Base-by-base conservation (phyloP, 2,797 vertebrate genomes). In the Limnodromus scolopaceus region DNA sequence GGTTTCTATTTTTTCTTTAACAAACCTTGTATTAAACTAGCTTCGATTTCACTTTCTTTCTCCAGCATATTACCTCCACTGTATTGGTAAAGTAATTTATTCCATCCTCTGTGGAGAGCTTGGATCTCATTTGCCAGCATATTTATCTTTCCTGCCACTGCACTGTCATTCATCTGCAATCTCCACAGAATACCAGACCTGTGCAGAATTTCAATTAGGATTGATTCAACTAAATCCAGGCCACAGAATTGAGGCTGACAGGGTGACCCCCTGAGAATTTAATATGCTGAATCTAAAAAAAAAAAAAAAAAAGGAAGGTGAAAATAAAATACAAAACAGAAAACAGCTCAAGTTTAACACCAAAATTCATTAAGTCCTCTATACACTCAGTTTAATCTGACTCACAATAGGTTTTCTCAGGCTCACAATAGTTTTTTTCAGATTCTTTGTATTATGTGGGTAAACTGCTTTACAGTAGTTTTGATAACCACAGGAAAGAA, bases 171-270 rank as follows among this genome's bases (percentile, higher is more conserved):
- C 98, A 98, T 98, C 98, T 98, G 93, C 97, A 97, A 76, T 98
- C 98, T 98, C 98, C 96, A 98, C 97, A 97, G 98, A 98, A 97
- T 94, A 97, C 97, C 84, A 97, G 96, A 98, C 97, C 96, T 98
- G 98, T 95, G 97, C 97, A 97, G 98, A 98, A 98, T 98, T 98
- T 98, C 98, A 98, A 98, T 98, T 98, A 98, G 98, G 97, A 98
- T 98, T 98, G 98, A 98, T 98, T 98, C 98, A 98, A 97, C 98
- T 98, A 98, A 98, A 98, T 98, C 98, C 98, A 98, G 98, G 97
- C 95, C 97, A 97, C 72, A 95, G 96, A 97, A 97, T 1, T 92
- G 89, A 96, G 92, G 92, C 96, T 98, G 97, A 98, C 98, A 98
- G 98, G 94, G 96, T 98, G 98, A 98, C 97, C 97, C 97, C 96